Conservation (phyloP, 1,140 invertebrate species). For the Argopecten irradians region DNA sequence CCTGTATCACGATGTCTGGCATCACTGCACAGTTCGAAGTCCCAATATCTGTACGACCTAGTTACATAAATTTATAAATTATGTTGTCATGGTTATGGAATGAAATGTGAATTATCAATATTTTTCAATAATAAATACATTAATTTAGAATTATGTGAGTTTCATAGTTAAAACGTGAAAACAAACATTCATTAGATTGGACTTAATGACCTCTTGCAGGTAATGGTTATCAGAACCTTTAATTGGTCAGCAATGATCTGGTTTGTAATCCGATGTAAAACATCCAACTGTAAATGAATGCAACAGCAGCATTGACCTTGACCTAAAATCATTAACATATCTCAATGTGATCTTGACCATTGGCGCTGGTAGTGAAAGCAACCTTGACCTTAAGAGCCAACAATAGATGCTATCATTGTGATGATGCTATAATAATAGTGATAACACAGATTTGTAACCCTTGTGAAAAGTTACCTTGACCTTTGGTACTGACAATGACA, state of each 20-base stretch:
- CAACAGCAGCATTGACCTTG: too few relatives aligned
- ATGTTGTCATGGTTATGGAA: neutral
- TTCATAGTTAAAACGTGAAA: neutral
- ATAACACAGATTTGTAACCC: too few relatives aligned
- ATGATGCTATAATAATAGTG: too few relatives aligned
- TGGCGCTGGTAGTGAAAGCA: neutral
- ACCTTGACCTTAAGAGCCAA: too few relatives aligned
- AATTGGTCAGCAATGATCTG: too few relatives aligned
- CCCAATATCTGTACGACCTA: constrained; percentile 65
- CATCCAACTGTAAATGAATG: too few relatives aligned
- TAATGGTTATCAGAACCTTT: too few relatives aligned
- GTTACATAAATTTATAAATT: constrained; percentile 28
- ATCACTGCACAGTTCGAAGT: constrained; percentile 57
- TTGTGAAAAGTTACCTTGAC: neutral
- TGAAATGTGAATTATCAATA: neutral
- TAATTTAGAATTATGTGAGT: neutral
- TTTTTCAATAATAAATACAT: neutral
- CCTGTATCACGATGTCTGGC: constrained; percentile 88
- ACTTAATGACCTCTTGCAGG: too few relatives aligned
- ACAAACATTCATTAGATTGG: neutral
- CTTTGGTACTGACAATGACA: neutral
- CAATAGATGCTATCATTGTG: too few relatives aligned
- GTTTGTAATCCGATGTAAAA: too few relatives aligned
- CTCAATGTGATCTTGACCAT: neutral
- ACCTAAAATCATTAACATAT: too few relatives aligned